Percentiles rank a stretch among this genome's conserved stretches.
Conservation (phyloP, 2,113 vertebrate species). For the Gallinago paraguaiae region DNA sequence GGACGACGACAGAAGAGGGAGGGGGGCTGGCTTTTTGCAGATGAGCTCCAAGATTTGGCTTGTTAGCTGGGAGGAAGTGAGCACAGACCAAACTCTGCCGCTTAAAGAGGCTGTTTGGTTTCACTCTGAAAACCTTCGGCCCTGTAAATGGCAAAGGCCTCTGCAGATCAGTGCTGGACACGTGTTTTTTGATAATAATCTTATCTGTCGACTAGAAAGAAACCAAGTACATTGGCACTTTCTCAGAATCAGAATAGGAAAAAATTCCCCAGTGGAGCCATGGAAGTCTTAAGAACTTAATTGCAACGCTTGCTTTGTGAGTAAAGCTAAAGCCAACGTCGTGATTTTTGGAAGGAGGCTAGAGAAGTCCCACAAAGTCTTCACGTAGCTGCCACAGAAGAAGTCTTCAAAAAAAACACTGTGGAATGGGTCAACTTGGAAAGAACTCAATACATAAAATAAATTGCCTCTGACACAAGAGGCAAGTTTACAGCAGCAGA, state of each 20-base stretch:
- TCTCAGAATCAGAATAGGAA: not conserved
- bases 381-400: not conserved
- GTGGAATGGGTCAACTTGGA: not conserved
- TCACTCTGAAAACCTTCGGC: not conserved
- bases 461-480: conserved; percentile 64
- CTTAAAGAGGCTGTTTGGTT: not conserved
- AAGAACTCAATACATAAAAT: conserved; percentile 26
- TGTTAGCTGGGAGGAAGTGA: not conserved
- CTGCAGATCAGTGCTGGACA: not conserved
- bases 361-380: not conserved
- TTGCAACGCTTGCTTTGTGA: not conserved
- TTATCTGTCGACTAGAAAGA: not conserved
- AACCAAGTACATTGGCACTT: not conserved
- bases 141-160: not conserved
- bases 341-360: not conserved
- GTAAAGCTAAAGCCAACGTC: not conserved
- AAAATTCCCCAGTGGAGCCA: not conserved
- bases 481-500: conserved; percentile 72
- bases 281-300: not conserved
- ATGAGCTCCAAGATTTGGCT: conserved; percentile 15
- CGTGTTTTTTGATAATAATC: not conserved
- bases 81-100: not conserved
- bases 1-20: not conserved
- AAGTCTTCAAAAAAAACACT: conserved; percentile 47
- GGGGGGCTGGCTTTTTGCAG: not conserved